Percentiles rank a stretch among this genome's conserved stretches.
Conservation (phyloP, 1,140 invertebrate genomes). For the Solenopsis invicta region DNA sequence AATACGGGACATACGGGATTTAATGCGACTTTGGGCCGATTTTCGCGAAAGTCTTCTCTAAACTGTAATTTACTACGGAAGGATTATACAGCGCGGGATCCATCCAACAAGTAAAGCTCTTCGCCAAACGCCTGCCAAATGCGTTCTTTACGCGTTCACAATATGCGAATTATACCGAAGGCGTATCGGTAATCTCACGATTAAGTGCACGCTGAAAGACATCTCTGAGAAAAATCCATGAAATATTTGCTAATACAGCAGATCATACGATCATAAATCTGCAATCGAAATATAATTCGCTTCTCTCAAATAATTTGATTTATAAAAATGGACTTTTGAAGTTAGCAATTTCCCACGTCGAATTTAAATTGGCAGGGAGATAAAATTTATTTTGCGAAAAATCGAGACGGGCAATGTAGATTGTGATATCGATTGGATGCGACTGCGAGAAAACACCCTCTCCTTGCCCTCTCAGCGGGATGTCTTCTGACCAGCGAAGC, state of each 20-base stretch:
- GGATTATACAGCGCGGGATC: slow-evolving; percentile 79
- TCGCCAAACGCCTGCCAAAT: slow-evolving; percentile 75
- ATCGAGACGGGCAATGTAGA: slow-evolving; percentile 59
- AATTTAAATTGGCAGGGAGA: background rate
- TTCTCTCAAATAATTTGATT: slow-evolving; percentile 30
- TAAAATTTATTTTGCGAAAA: slow-evolving; percentile 72
- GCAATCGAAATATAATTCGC: background rate
- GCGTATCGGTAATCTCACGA: background rate
- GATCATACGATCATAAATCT: background rate
- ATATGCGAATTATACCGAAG: slow-evolving; percentile 70
- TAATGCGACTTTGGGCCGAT: slow-evolving; percentile 76
- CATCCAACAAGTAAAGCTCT: slow-evolving; percentile 58
- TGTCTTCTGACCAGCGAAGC: slow-evolving; percentile 80
- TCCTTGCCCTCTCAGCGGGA: slow-evolving; percentile 76
- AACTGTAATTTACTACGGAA: slow-evolving; percentile 83
- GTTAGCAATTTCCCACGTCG: background rate
- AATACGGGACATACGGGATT: slow-evolving; percentile 79
- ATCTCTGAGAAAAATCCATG: slow-evolving; percentile 1
- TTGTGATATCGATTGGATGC: slow-evolving; percentile 67
- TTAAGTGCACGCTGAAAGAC: background rate
- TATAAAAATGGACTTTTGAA: slow-evolving; percentile 22
- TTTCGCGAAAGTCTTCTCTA: slow-evolving; percentile 77
- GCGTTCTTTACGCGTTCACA: slow-evolving; percentile 72
- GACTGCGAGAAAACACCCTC: slow-evolving; percentile 67
- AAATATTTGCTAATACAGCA: slow-evolving; percentile 20